Evolutionary conservation across 1,140 invertebrate species (phyloP).

Genomic region (Drosophila saltans): DNA sequence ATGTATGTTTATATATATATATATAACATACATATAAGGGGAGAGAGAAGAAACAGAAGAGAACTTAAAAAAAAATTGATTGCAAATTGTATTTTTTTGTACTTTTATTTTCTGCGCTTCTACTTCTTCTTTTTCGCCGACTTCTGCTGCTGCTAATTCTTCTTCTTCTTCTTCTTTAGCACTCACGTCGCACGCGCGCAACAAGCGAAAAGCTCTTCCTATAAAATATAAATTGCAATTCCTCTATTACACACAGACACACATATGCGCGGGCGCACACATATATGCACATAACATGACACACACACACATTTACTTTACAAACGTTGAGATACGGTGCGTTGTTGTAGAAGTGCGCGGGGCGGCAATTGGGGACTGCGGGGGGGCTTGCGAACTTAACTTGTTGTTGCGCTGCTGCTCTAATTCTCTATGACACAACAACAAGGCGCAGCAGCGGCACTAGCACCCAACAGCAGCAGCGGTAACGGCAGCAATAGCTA

Average conservation of each 20-base stretch:
- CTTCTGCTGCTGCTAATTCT: conserved; percentile 65
- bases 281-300: not conserved
- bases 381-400: conserved; percentile 50
- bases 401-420: conserved; percentile 58
- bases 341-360: not conserved
- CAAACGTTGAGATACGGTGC: conserved; percentile 24
- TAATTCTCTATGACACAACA: conserved; percentile 78
- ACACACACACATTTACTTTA: conserved; percentile 11
- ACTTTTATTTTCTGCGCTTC: conserved; percentile 1
- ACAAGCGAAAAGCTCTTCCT: conserved; percentile 76
- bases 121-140: conserved; percentile 39
- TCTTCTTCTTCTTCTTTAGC: conserved; percentile 19
- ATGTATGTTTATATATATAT: not conserved
- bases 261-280: conserved; percentile 1
- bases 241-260: conserved; percentile 60
- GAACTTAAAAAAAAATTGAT: conserved; percentile 41
- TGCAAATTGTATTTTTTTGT: conserved; percentile 35
- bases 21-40: not conserved
- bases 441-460: conserved; percentile 28
- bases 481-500: not conserved
- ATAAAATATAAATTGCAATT: conserved; percentile 72
- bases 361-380: not conserved
- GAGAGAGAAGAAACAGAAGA: conserved; percentile 7
- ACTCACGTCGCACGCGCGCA: conserved; percentile 60
- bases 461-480: not conserved